Evolutionary conservation across 2,888 invertebrate species (phyloP), one percentile per base, ranked within the genome.

Genomic region (Eumacrocentrus americanus): DNA sequence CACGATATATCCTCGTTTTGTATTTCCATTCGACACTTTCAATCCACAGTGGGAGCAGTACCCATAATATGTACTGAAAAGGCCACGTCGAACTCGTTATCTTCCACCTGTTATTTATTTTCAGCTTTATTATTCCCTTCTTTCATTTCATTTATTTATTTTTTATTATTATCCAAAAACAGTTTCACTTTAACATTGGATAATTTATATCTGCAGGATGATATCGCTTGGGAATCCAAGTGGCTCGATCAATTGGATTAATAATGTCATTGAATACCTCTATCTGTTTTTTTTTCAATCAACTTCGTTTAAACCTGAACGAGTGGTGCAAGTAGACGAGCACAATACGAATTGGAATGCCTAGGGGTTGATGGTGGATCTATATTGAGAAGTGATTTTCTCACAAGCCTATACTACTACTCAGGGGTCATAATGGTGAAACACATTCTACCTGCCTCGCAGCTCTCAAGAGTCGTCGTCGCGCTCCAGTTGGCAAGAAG

Each of bases 401-500:
- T 60, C 60, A 60, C 60, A 60, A 60, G 16, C 47, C 48, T 35
- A 23, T 7, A 29, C 29, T 4, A 25, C 46, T 46, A 22, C 52
- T 35, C 37, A 42, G 58, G 58, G 34, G 54, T 55, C 46, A 23
- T 12, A 35, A 25, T 48, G n/a, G n/a, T n/a, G n/a, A n/a, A n/a
- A n/a, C n/a, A n/a, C n/a, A n/a, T n/a, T 50, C 60, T 62, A 59
- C 59, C 59, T 54, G 54, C 54, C 55, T 7, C 14, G 23, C 35
- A 42, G 44, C 42, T 50, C 54, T 64, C 55, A 42, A 62, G 55
- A 48, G 47, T 59, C 65, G 67, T 66, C 64, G 67, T 67, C 67
- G 72, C 76, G 79, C 79, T 79, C 78, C 74, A 79, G 75, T 80
- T 80, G 74, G 75, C 75, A 77, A 74, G 76, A 79, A 77, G 65